Conservation (phyloP, 1,140 invertebrate genomes). For the Holotrichia oblita region DNA sequence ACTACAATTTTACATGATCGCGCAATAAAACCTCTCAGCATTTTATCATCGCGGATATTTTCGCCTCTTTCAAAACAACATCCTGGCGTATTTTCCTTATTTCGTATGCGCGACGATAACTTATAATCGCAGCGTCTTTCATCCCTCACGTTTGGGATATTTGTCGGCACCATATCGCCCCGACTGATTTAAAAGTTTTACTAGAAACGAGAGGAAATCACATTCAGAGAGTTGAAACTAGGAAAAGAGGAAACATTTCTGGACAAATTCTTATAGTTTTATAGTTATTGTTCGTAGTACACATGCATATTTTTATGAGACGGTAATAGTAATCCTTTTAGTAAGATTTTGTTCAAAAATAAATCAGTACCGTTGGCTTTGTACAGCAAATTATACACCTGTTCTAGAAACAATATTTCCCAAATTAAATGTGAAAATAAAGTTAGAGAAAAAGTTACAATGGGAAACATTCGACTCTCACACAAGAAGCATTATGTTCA, state of each 20-base stretch:
- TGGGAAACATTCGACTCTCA: too few species aligned
- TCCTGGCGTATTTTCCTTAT: neutral
- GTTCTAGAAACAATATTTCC: too few species aligned
- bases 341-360: too few species aligned
- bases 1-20: conserved; percentile 30
- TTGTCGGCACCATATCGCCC: conserved; percentile 12
- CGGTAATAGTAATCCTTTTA: too few species aligned
- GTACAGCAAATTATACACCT: too few species aligned
- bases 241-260: neutral
- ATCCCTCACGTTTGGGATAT: conserved; percentile 20
- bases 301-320: too few species aligned
- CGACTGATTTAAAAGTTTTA: conserved; percentile 26
- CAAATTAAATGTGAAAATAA: too few species aligned
- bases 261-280: neutral
- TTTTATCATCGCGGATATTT: conserved; percentile 21
- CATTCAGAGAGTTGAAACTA: neutral
- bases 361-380: too few species aligned
- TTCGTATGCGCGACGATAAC: conserved; percentile 22
- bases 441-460: too few species aligned
- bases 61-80: conserved; percentile 6
- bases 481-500: too few species aligned
- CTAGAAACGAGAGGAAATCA: neutral
- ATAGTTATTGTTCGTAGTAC: too few species aligned
- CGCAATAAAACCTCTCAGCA: conserved; percentile 14
- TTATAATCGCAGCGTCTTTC: conserved; percentile 19